Conservation (phyloP, 2,797 vertebrate species). For the Argyrosomus regius region DNA sequence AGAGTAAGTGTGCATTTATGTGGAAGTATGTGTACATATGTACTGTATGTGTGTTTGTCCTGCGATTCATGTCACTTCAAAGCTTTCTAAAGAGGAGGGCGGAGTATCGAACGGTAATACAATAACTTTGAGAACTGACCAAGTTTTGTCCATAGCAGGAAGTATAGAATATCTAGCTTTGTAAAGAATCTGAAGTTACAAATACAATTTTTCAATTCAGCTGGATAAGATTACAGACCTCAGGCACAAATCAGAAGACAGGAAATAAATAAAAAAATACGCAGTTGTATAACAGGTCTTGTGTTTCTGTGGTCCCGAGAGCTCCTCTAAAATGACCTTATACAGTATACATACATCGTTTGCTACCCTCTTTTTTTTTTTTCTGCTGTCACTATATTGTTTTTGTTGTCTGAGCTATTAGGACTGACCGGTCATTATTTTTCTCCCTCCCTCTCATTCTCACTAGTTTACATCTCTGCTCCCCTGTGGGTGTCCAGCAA, state of each 20-base stretch:
- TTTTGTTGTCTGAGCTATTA: neutral
- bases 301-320: neutral
- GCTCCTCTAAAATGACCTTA: neutral
- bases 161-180: too few species aligned
- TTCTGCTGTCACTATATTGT: neutral
- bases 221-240: too few species aligned
- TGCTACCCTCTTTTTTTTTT: neutral
- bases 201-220: too few species aligned
- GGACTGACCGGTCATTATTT: neutral
- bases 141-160: too few species aligned
- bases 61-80: neutral
- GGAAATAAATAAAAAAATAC: too few species aligned
- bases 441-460: neutral
- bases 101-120: too few species aligned
- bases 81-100: slow-evolving; percentile 2
- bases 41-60: neutral
- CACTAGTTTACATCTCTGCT: neutral
- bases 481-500: neutral
- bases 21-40: neutral
- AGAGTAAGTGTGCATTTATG: slow-evolving; percentile 85
- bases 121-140: too few species aligned
- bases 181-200: too few species aligned
- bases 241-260: too few species aligned
- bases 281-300: neutral
- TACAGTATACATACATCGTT: too few species aligned